Conservation (phyloP, 2,888 invertebrate genomes). For the Cetonia aurata region DNA sequence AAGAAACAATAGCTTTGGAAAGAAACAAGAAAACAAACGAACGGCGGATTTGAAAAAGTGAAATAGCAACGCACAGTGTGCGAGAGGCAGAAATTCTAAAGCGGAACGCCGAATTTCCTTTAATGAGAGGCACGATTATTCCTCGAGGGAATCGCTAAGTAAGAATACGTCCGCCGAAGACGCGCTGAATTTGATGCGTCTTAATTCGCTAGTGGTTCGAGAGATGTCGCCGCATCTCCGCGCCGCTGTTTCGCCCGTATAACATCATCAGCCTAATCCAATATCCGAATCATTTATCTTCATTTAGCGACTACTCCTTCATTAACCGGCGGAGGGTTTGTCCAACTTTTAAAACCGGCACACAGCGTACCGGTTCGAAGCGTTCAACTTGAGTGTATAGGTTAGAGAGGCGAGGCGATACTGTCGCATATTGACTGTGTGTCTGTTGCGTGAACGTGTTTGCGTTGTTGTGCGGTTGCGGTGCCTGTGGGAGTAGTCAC, state of each 20-base stretch:
- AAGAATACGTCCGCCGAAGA: constrained; percentile 16
- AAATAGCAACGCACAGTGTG: background rate
- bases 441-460: background rate
- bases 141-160: constrained; percentile 18
- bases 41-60: constrained; percentile 21
- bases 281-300: constrained; percentile 68
- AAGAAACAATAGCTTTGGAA: background rate
- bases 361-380: constrained; percentile 49
- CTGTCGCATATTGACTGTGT: constrained; percentile 53
- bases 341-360: constrained; percentile 65
- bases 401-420: constrained; percentile 6
- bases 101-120: constrained; percentile 42
- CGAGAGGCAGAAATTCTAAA: constrained; percentile 8
- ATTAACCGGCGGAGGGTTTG: constrained; percentile 60
- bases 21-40: constrained; percentile 18
- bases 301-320: constrained; percentile 67
- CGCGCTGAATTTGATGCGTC: constrained; percentile 9
- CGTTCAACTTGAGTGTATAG: background rate
- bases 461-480: constrained; percentile 40
- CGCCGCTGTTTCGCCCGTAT: constrained; percentile 21
- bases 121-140: constrained; percentile 45
- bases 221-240: constrained; percentile 38
- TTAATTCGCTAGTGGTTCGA: constrained; percentile 37
- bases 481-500: constrained; percentile 28
- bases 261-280: constrained; percentile 67